Percentiles rank a stretch among this genome's conserved stretches.
phyloP scores from a whole-genome alignment of 2,797 vertebrate species.

The Ciconia nigra region DNA sequence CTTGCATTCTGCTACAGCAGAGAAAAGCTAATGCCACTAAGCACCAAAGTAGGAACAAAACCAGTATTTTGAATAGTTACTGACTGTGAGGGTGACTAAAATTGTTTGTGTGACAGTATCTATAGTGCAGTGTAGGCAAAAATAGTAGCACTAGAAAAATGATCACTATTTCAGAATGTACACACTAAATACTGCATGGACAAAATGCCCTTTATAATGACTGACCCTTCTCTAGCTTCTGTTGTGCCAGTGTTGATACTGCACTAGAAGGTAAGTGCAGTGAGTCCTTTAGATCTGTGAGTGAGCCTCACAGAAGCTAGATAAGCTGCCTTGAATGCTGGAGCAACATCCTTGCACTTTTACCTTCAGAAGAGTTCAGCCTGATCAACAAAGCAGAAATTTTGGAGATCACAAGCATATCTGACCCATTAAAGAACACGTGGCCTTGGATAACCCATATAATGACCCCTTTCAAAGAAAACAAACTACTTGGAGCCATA shows the following conservation, averaged over 20 bases:
- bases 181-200: background rate
- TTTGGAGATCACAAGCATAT: background rate
- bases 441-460: background rate
- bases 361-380: background rate
- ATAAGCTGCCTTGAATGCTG: background rate
- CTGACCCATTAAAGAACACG: background rate
- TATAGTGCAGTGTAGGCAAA: background rate
- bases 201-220: background rate
- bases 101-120: background rate
- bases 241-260: background rate
- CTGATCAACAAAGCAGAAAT: background rate
- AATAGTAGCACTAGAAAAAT: background rate
- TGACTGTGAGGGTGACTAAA: background rate
- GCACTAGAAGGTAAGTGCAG: background rate
- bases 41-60: background rate
- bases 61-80: background rate
- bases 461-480: background rate
- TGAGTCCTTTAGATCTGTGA: background rate
- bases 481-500: background rate
- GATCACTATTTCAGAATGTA: background rate
- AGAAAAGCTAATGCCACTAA: background rate
- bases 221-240: background rate
- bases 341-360: background rate
- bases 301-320: background rate
- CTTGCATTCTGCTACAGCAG: background rate